Evolutionary conservation across 1,140 invertebrate species (phyloP), one percentile per base, ranked within the genome.

Genomic region (Gonioctena quinquepunctata): DNA sequence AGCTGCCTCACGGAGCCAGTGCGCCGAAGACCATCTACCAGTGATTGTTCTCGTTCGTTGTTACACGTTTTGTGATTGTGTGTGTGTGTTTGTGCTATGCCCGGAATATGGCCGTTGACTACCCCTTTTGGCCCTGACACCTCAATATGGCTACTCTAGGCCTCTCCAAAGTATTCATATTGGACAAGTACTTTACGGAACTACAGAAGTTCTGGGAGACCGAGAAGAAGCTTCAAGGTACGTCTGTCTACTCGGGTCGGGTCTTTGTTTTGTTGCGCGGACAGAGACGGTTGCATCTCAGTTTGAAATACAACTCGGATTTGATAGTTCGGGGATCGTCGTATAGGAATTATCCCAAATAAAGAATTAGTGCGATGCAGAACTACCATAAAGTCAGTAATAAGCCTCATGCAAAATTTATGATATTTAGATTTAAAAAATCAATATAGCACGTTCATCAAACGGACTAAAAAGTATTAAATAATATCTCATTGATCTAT

Each of bases 161-260:
- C 86, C 90, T 96, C 73, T 95, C 94, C 80, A 97, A 97, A 89
- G 94, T 96, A 83, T 97, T 96, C 90, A 96, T 97, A 84, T 90
- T 97, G 88, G 95, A 97, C 90, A 97, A 96, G 85, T 97, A 97
- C 85, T 97, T 97, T 84, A 96, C 94, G 71, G 95, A 96, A 87
- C 87, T 96, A 84, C 94, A 96, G 84, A 96, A 96, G 87, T 96
- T 96, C 86, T 96, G 95, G 95, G 95, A 97, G 86, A 96, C 95
- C 62, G 95, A 96, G 85, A 95, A 95, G 85, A 96, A 96, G 87
- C 87, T 96, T 76, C 94, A 96, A 94, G 94, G 94, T 96, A 90
- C 81, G 81, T 80, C n/a, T 50, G 26, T 54, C 49, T 49, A 13
- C 48, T 66, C 18, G 23, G 25, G 6, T n/a, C 57, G 23, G 8